Evolutionary conservation across 2,113 vertebrate genomes (phyloP).

Genomic region (Etia nguti): DNA sequence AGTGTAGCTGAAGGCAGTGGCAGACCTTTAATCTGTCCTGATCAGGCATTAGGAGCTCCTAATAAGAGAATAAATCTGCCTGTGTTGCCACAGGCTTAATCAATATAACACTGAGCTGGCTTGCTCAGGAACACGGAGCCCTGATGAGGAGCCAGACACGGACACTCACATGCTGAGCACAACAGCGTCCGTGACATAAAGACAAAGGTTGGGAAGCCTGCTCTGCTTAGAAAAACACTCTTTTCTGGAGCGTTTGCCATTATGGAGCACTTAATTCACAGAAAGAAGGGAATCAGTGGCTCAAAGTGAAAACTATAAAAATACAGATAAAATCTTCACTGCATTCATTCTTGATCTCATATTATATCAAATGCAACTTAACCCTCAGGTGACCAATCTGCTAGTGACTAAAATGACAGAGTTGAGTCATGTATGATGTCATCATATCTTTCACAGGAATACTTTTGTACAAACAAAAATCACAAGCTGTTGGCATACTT

Average conservation of each 20-base stretch:
- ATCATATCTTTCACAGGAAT: background rate
- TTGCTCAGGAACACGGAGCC: conserved; percentile 26
- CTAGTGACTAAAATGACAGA: background rate
- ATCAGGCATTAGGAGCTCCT: conserved; percentile 65
- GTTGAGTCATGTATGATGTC: background rate
- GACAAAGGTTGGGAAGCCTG: background rate
- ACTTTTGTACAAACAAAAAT: background rate
- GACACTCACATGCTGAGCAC: background rate
- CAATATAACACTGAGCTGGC: conserved; percentile 63
- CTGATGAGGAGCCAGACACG: conserved; percentile 1
- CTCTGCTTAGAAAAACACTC: background rate
- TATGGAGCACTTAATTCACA: background rate
- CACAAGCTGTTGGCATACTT: background rate
- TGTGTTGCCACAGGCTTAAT: conserved; percentile 57
- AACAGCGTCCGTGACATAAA: background rate
- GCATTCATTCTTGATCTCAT: background rate
- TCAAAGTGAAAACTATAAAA: background rate
- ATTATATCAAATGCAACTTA: background rate
- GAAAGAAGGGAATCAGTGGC: background rate
- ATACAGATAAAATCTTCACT: background rate
- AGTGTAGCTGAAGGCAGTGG: conserved; percentile 35
- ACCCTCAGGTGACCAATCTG: background rate
- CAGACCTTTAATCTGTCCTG: conserved; percentile 68
- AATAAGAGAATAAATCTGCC: conserved; percentile 73
- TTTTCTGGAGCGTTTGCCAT: background rate